A percentile compares a stretch with the other conserved stretches of the same genome.
phyloP scores from a whole-genome alignment of 1,140 invertebrate genomes.

The Babylonia areolata region DNA sequence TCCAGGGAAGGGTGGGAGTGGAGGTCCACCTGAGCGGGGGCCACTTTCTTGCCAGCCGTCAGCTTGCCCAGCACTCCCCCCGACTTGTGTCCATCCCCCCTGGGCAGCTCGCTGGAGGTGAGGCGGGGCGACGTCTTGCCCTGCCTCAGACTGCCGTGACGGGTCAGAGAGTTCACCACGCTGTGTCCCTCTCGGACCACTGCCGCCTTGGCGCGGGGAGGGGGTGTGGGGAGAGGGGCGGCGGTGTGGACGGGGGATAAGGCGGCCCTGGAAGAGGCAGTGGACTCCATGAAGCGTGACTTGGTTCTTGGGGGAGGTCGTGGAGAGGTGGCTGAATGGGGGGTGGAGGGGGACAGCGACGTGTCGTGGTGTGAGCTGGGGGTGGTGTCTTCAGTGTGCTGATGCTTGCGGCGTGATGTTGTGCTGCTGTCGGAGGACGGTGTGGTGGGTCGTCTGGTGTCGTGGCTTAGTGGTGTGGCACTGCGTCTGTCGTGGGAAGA shows the following conservation, averaged over 20 bases:
- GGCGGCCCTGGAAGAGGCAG: slow-evolving; percentile 26
- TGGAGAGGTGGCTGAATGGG: background rate
- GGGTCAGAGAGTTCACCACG: background rate
- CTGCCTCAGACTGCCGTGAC: slow-evolving; percentile 19
- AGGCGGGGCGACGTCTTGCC: slow-evolving; percentile 27
- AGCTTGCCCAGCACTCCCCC: background rate
- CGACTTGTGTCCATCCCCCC: background rate
- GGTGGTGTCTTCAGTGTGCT: slow-evolving; percentile 53
- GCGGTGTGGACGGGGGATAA: slow-evolving; percentile 11
- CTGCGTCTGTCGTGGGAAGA: slow-evolving; percentile 25
- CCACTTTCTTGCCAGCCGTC: slow-evolving; percentile 14
- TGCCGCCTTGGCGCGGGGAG: background rate
- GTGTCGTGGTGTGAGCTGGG: slow-evolving; percentile 59
- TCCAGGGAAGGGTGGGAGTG: slow-evolving; percentile 38
- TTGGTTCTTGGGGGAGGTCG: slow-evolving; percentile 43
- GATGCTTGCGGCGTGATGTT: slow-evolving; percentile 2
- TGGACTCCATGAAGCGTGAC: slow-evolving; percentile 24
- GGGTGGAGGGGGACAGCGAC: background rate
- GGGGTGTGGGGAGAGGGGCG: slow-evolving; percentile 20
- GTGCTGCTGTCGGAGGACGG: slow-evolving; percentile 24
- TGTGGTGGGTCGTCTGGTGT: slow-evolving; percentile 1
- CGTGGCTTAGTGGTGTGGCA: slow-evolving; percentile 19
- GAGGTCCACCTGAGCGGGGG: background rate
- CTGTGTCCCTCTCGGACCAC: background rate
- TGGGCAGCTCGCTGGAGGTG: slow-evolving; percentile 31